A percentile compares a stretch with the other conserved stretches of the same genome.
phyloP scores from a whole-genome alignment of 2,797 vertebrate genomes.

The Poeciliopsis turneri region DNA sequence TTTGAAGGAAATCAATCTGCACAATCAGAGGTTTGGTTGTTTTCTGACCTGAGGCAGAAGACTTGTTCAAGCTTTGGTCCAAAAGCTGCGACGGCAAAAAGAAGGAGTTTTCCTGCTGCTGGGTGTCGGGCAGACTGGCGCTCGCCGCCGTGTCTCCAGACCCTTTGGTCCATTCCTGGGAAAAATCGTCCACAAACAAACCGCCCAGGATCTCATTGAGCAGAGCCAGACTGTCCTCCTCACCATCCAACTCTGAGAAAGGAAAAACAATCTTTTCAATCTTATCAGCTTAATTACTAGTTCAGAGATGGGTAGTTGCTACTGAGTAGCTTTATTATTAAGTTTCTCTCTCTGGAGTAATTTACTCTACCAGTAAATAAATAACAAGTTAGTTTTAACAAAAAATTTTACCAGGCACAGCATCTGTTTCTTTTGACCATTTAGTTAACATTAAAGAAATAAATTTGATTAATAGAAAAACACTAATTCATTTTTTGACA shows the following conservation, averaged over 20 bases:
- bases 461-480: too few species aligned
- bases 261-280: neutral
- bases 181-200: constrained; percentile 88
- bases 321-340: too few species aligned
- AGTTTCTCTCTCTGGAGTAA: too few species aligned
- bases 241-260: constrained; percentile 69
- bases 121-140: constrained; percentile 40
- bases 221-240: constrained; percentile 87
- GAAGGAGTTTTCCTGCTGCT: constrained; percentile 75
- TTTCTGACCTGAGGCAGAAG: constrained; percentile 84
- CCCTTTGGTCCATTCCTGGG: constrained; percentile 88
- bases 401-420: too few species aligned
- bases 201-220: constrained; percentile 90
- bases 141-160: constrained; percentile 84
- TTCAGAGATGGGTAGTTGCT: too few species aligned
- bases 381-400: too few species aligned
- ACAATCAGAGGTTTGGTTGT: neutral
- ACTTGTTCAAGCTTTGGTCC: constrained; percentile 89
- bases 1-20: neutral
- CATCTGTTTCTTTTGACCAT: too few species aligned
- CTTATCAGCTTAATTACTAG: neutral
- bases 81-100: constrained; percentile 95
- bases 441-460: too few species aligned
- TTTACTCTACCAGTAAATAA: too few species aligned
- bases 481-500: too few species aligned